Evolutionary conservation across 2,888 invertebrate species (phyloP), one percentile per base, ranked within the genome.

Genomic region (Aproaerema taeniolella): DNA sequence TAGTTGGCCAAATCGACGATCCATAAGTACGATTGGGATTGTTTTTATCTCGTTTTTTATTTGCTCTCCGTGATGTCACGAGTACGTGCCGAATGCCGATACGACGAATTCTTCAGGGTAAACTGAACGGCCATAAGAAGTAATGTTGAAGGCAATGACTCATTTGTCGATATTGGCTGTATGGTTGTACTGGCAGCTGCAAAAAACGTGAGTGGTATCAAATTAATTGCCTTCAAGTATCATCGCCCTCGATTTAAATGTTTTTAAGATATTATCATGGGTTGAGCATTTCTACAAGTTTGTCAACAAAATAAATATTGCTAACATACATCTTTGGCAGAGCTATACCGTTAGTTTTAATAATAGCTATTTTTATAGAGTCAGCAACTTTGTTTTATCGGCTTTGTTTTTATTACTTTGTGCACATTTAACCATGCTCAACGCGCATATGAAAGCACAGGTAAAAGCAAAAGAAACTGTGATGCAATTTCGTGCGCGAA

Each of bases 191-290:
- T 49, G 47, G 47, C 45, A 47, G 42, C 40, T 42, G 31, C 36
- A 41, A 39, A 40, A 43, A 28, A 45, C 52, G 62, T 63, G 48
- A 62, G 61, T 47, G 55, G 50, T 39, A 25, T 43, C 41, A 40
- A 47, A 41, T 47, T 38, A 57, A 61, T 45, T 55, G 43, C 46
- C 52, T 57, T 60, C n/a, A n/a, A 47, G 45, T 35, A 41, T 53
- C 35, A 41, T 53, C 50, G 56, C 41, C 55, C 52, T 48, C 58
- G 53, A 59, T 63, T 43, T 42, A 45, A 52, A 61, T 61, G 54
- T 51, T 44, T 57, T 60, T 64, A 54, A 42, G 45, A 46, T 52
- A 43, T 26, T 41, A 26, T 35, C 7, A 34, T 25, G 13, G 1
- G 34, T 10, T 32, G 24, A 20, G 17, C 10, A 16, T 15, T 7